phyloP scores from a whole-genome alignment of 35 echinoderm and acorn worm species.

The Anneissia japonica region DNA sequence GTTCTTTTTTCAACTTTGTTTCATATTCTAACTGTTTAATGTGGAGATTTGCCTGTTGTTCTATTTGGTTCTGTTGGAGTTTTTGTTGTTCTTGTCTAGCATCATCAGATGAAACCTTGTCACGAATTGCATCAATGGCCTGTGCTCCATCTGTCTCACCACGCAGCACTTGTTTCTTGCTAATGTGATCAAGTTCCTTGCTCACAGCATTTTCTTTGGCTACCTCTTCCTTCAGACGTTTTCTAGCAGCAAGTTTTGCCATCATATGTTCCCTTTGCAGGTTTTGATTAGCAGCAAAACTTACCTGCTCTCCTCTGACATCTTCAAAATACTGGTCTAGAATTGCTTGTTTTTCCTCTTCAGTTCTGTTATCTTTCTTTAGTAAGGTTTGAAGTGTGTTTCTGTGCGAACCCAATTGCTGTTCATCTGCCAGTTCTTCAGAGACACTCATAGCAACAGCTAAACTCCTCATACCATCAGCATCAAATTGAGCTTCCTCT shows the following conservation, averaged over 20 bases:
- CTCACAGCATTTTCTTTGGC: constrained; percentile 62
- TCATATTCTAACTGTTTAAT: constrained; percentile 51
- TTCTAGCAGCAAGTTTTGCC: constrained; percentile 73
- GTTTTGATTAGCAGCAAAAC: constrained; percentile 7
- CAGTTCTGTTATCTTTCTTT: constrained; percentile 21
- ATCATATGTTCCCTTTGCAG: constrained; percentile 46
- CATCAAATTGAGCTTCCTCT: constrained; percentile 44
- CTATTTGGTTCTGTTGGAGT: constrained; percentile 62
- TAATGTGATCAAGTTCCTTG: constrained; percentile 81
- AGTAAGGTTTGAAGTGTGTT: constrained; percentile 12
- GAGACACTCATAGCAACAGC: constrained; percentile 51
- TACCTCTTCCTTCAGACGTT: constrained; percentile 64
- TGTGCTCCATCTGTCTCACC: constrained; percentile 49
- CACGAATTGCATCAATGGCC: constrained; percentile 48
- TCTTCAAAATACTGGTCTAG: constrained; percentile 48
- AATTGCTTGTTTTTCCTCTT: constrained; percentile 47
- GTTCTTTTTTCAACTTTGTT: neutral
- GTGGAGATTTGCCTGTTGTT: constrained; percentile 55
- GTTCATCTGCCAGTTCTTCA: constrained; percentile 40
- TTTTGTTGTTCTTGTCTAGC: constrained; percentile 38
- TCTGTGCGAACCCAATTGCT: constrained; percentile 40
- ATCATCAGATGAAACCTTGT: constrained; percentile 37
- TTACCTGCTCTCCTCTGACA: constrained; percentile 9
- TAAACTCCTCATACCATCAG: constrained; percentile 50
- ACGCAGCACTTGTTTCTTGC: constrained; percentile 79